These are phyloP conservation scores for Sussaba pulchella DNA, from an alignment of 2,888 invertebrate genomes.

Conservation along the genomic window DNA sequence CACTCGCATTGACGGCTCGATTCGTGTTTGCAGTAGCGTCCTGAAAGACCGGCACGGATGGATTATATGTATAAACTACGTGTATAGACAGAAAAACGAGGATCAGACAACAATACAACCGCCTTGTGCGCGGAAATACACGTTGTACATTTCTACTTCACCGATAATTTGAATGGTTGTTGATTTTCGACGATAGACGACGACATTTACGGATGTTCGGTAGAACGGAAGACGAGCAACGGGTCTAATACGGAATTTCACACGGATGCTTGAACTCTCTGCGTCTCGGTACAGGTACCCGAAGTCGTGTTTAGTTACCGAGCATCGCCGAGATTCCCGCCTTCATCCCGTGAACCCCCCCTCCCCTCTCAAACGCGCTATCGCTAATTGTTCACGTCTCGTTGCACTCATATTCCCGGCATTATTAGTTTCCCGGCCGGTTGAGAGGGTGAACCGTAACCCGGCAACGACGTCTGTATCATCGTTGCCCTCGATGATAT, in stretches of 20 bases:
- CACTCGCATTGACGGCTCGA: too few species aligned
- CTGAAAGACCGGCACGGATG: too few species aligned
- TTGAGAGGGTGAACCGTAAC: slow-evolving; percentile 22
- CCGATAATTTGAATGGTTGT: background rate
- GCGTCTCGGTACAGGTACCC: slow-evolving; percentile 12
- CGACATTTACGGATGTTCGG: slow-evolving; percentile 39
- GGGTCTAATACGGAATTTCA: slow-evolving; percentile 52
- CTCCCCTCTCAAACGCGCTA: slow-evolving; percentile 50
- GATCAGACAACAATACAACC: slow-evolving; percentile 2
- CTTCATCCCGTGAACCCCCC: slow-evolving; percentile 54
- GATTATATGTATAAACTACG: too few species aligned
- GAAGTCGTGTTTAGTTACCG: slow-evolving; percentile 45
- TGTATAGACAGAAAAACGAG: background rate
- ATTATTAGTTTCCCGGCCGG: slow-evolving; percentile 59
- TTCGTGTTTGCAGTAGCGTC: too few species aligned
- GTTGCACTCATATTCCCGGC: slow-evolving; percentile 55
- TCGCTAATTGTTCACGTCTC: slow-evolving; percentile 61
- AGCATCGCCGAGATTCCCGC: slow-evolving; percentile 43
- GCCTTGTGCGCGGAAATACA: background rate
- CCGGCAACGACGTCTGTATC: slow-evolving; percentile 15
- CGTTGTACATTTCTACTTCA: slow-evolving; percentile 19
- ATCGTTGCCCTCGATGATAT: slow-evolving; percentile 29
- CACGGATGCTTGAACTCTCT: slow-evolving; percentile 33
- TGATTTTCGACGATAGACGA: slow-evolving; percentile 34
- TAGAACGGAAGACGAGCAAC: slow-evolving; percentile 49